These are phyloP conservation scores for Orientallactaga sibirica DNA, from an alignment of 2,797 vertebrate species.

Conservation along the genomic window DNA sequence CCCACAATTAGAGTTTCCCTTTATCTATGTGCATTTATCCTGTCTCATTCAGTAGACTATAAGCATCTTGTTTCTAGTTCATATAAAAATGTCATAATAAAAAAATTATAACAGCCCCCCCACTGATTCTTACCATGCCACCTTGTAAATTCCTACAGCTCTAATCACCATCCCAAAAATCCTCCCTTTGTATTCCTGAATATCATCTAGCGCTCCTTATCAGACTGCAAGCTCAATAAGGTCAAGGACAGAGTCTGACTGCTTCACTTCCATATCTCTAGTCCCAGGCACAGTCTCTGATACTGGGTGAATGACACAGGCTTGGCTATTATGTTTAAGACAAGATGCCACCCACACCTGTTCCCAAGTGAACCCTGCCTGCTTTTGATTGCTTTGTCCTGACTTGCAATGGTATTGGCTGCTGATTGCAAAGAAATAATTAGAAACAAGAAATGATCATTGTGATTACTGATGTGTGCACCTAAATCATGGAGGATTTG, in stretches of 20 bases:
- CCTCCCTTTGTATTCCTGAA: not conserved
- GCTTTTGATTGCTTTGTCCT: slow-evolving; percentile 8
- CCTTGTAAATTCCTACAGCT: not conserved
- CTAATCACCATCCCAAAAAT: slow-evolving; percentile 16
- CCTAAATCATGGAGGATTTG: slow-evolving; percentile 33
- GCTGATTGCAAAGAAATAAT: slow-evolving; percentile 38
- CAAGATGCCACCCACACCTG: not conserved
- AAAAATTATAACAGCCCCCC: not conserved
- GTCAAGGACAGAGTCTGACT: not conserved
- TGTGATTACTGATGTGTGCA: not conserved
- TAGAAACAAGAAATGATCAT: not conserved
- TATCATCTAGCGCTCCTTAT: slow-evolving; percentile 12
- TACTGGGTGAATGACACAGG: not conserved
- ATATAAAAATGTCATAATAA: not conserved
- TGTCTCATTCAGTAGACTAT: slow-evolving; percentile 27
- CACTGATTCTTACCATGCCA: not conserved
- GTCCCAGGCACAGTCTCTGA: not conserved
- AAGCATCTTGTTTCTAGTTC: slow-evolving; percentile 14
- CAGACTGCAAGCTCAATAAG: not conserved
- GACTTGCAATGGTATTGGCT: not conserved
- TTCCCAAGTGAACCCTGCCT: not conserved
- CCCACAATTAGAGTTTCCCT: slow-evolving; percentile 21
- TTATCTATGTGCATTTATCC: slow-evolving; percentile 45
- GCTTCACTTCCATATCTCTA: not conserved
- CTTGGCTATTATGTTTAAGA: slow-evolving; percentile 27